Conservation (phyloP, 1,140 invertebrate genomes). For the Oedothorax gibbosus region DNA sequence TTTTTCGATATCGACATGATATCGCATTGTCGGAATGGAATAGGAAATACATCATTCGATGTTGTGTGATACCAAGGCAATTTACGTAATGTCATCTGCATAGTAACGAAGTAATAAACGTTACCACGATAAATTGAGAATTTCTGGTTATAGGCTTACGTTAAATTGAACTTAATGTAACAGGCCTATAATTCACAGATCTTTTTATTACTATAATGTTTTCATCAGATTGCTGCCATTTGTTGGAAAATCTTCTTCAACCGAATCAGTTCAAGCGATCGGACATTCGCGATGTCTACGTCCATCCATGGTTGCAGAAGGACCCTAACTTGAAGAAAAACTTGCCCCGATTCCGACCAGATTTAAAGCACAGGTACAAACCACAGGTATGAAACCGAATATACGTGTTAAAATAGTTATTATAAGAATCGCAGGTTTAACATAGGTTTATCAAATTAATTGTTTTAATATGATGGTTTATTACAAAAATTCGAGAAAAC, state of each 20-base stretch:
- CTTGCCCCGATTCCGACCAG: constrained; percentile 13
- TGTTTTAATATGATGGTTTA: neutral
- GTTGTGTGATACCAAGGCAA: no score
- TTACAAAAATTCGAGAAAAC: neutral
- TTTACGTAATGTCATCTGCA: no score
- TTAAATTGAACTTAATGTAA: no score
- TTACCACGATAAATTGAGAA: no score
- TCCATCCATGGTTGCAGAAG: constrained; percentile 19
- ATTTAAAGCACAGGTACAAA: constrained; percentile 12
- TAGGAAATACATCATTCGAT: no score
- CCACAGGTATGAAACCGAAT: neutral
- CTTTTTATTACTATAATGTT: neutral
- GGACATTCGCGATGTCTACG: neutral
- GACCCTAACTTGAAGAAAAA: constrained; percentile 3
- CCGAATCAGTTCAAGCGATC: constrained; percentile 31
- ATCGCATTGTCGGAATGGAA: no score
- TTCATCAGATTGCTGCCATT: constrained; percentile 22
- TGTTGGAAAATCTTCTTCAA: constrained; percentile 25
- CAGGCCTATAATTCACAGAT: neutral
- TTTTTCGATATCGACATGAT: no score
- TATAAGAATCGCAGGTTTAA: neutral
- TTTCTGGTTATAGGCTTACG: no score
- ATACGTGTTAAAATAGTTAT: neutral
- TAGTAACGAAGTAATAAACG: no score
- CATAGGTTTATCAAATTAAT: neutral